phyloP scores from a whole-genome alignment of 2,888 invertebrate genomes.

The Pedicia rivosa region DNA sequence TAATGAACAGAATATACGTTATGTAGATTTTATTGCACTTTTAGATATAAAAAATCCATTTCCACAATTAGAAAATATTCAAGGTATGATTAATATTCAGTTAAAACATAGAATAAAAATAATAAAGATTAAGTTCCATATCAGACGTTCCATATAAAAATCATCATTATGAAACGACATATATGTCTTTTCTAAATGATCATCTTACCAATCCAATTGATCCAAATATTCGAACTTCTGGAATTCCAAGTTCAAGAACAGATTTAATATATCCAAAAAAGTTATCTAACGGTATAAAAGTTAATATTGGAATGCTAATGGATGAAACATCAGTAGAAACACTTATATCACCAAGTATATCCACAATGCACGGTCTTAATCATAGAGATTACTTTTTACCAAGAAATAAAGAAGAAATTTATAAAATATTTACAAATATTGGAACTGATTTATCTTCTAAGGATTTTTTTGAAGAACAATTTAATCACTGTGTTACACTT shows the following conservation, averaged over 20 bases:
- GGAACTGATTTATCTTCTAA: not conserved
- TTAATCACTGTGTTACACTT: not conserved
- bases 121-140: no score
- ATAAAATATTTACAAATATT: not conserved
- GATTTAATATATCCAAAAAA: not conserved
- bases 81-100: not conserved
- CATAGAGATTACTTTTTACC: slow-evolving; percentile 5
- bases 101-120: no score
- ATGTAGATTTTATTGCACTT: not conserved
- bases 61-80: not conserved
- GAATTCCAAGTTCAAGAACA: not conserved
- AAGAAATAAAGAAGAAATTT: slow-evolving; percentile 4
- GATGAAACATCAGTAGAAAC: not conserved
- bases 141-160: not conserved
- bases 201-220: not conserved
- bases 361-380: not conserved
- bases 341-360: slow-evolving; percentile 2
- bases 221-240: not conserved
- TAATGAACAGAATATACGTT: not conserved
- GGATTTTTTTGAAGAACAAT: not conserved
- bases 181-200: not conserved
- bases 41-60: not conserved
- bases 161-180: not conserved
- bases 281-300: not conserved
- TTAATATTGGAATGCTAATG: not conserved